Conservation (phyloP, 2,888 invertebrate genomes). For the Drosophila recens region DNA sequence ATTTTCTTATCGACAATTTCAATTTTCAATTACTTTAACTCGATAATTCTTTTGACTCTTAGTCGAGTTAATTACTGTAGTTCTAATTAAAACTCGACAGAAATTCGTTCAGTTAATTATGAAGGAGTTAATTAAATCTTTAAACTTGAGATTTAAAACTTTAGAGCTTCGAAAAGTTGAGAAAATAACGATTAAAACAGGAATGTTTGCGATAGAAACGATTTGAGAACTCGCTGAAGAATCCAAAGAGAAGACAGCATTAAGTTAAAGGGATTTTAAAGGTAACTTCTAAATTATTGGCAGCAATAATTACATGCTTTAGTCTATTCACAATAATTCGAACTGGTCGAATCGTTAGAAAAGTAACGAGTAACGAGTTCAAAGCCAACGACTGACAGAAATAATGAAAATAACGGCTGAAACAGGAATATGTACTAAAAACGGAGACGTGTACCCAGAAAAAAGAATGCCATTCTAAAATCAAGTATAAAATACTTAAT, state of each 20-base stretch:
- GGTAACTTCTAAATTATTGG: not conserved
- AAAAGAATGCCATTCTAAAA: too few relatives aligned
- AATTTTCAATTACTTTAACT: too few relatives aligned
- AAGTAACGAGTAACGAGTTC: not conserved
- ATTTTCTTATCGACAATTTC: too few relatives aligned
- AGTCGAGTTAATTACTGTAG: too few relatives aligned
- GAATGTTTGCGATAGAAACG: not conserved
- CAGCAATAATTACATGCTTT: not conserved
- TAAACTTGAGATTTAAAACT: too few relatives aligned
- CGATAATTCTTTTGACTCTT: too few relatives aligned
- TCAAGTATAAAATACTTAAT: too few relatives aligned
- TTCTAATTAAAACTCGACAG: too few relatives aligned
- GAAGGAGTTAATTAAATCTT: too few relatives aligned
- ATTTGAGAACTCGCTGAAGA: not conserved
- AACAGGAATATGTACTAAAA: slow-evolving; percentile 16
- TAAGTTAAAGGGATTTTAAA: not conserved
- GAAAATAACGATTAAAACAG: slow-evolving; percentile 1
- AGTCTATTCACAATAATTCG: not conserved
- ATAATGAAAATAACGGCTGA: slow-evolving; percentile 9
- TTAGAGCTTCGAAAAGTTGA: too few relatives aligned
- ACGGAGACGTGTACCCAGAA: too few relatives aligned
- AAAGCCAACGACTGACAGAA: slow-evolving; percentile 2
- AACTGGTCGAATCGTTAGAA: not conserved
- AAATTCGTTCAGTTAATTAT: too few relatives aligned
- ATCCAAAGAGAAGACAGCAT: not conserved